Conservation (phyloP, 2,113 vertebrate species). For the Ramphastos sulfuratus region DNA sequence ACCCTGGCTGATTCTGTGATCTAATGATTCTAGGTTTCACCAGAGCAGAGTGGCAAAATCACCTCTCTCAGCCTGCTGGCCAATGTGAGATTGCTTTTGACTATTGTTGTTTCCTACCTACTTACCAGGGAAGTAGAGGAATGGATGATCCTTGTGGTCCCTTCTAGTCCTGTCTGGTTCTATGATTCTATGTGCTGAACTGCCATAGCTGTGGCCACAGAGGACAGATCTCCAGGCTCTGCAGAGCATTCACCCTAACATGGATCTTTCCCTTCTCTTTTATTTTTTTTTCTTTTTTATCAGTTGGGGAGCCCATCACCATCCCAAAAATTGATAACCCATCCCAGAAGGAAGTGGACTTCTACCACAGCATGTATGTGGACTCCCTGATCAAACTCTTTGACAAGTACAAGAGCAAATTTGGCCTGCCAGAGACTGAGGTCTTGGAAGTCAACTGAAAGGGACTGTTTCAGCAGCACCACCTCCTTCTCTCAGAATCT, state of each 20-base stretch:
- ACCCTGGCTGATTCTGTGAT: too few species aligned
- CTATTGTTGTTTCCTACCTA: too few species aligned
- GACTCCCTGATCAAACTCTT: slow-evolving; percentile 88
- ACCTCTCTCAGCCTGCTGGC: too few species aligned
- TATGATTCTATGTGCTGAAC: background rate
- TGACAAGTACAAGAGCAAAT: slow-evolving; percentile 89
- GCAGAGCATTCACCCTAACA: background rate
- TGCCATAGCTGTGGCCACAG: background rate
- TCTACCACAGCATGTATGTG: slow-evolving; percentile 91
- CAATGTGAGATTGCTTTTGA: too few species aligned
- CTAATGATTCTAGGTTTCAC: too few species aligned
- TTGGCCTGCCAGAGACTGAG: slow-evolving; percentile 87
- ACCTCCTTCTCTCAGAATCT: background rate
- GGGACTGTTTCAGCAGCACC: background rate
- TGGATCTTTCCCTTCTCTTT: background rate
- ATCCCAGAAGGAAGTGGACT: slow-evolving; percentile 83
- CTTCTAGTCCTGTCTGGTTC: too few species aligned
- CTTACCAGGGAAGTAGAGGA: too few species aligned
- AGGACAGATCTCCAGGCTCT: background rate
- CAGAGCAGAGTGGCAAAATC: too few species aligned
- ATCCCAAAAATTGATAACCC: slow-evolving; percentile 89
- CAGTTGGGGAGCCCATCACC: slow-evolving; percentile 96
- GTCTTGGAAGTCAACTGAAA: slow-evolving; percentile 85
- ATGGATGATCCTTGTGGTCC: too few species aligned
- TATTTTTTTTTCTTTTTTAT: background rate